Evolutionary conservation across 2,888 invertebrate genomes (phyloP).

Genomic region (Imbricaverruca yamaguchii): DNA sequence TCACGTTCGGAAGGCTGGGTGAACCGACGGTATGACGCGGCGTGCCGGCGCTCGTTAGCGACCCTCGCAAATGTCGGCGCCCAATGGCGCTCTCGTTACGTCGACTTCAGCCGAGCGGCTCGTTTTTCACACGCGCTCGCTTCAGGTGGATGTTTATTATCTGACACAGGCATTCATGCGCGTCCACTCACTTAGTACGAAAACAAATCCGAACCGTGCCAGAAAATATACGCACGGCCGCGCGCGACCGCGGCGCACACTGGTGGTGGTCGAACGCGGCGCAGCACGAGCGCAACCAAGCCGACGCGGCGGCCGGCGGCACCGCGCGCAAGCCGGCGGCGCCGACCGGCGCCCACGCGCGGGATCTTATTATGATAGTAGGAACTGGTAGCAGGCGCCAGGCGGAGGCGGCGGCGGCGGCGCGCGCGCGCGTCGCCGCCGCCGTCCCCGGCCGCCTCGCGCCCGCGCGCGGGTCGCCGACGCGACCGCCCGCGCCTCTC

Average conservation of each 20-base stretch:
- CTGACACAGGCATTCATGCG: conserved; percentile 14
- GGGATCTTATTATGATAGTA: neutral
- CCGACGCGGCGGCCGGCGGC: neutral
- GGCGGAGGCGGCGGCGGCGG: neutral
- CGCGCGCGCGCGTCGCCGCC: neutral
- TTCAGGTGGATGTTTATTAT: conserved; percentile 22
- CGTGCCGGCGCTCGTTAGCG: neutral
- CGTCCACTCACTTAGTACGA: conserved; percentile 13
- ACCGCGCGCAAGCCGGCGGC: neutral
- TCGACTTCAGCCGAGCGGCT: neutral
- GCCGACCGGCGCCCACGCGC: neutral
- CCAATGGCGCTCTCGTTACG: neutral
- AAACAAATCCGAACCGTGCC: conserved; percentile 18
- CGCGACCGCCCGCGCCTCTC: neutral
- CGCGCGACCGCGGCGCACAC: neutral
- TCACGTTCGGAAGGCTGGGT: neutral
- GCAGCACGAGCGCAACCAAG: neutral
- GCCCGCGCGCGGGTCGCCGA: neutral
- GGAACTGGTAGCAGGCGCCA: conserved; percentile 9
- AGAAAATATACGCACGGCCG: neutral
- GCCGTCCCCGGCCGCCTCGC: neutral
- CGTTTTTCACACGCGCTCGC: neutral
- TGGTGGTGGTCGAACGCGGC: neutral
- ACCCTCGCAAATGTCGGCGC: neutral
- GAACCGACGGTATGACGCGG: neutral